phyloP scores from a whole-genome alignment of 2,888 invertebrate species.

The Coenonympha glycerion region DNA sequence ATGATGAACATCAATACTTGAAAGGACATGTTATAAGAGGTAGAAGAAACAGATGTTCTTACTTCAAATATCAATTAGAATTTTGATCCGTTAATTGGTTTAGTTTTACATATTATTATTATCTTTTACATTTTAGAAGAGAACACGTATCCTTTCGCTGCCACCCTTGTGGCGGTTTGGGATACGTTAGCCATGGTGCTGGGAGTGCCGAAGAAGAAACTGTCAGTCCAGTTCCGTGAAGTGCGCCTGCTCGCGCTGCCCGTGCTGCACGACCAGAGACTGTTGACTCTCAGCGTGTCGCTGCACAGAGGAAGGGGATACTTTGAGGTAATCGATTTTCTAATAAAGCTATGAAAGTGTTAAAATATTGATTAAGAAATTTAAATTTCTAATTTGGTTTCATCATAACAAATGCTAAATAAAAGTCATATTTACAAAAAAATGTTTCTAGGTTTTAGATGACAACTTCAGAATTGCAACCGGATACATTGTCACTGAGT shows the following conservation, averaged over 20 bases:
- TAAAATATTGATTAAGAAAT: not conserved
- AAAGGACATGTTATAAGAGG: slow-evolving; percentile 45
- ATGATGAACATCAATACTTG: slow-evolving; percentile 44
- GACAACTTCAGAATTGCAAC: slow-evolving; percentile 37
- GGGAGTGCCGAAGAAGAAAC: slow-evolving; percentile 75
- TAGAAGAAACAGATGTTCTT: too few relatives aligned
- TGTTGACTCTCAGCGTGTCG: slow-evolving; percentile 71
- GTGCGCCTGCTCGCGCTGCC: slow-evolving; percentile 78
- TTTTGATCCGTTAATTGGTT: not conserved
- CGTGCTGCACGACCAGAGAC: slow-evolving; percentile 66
- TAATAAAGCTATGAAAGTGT: not conserved
- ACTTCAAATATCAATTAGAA: too few relatives aligned
- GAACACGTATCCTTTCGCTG: slow-evolving; percentile 84
- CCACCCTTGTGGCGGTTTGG: slow-evolving; percentile 82
- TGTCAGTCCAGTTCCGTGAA: slow-evolving; percentile 81
- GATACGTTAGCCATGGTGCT: slow-evolving; percentile 78
- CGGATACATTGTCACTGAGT: slow-evolving; percentile 30
- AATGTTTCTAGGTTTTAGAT: slow-evolving; percentile 40
- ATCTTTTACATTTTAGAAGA: slow-evolving; percentile 63
- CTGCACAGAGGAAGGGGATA: slow-evolving; percentile 77
- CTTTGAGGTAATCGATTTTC: slow-evolving; percentile 63
- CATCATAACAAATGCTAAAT: too few relatives aligned
- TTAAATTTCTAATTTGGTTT: not conserved
- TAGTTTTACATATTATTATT: not conserved
- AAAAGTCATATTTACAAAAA: too few relatives aligned